These are phyloP conservation scores for Proterorhinus semilunaris DNA, from an alignment of 2,113 vertebrate genomes.

Conservation along the genomic window DNA sequence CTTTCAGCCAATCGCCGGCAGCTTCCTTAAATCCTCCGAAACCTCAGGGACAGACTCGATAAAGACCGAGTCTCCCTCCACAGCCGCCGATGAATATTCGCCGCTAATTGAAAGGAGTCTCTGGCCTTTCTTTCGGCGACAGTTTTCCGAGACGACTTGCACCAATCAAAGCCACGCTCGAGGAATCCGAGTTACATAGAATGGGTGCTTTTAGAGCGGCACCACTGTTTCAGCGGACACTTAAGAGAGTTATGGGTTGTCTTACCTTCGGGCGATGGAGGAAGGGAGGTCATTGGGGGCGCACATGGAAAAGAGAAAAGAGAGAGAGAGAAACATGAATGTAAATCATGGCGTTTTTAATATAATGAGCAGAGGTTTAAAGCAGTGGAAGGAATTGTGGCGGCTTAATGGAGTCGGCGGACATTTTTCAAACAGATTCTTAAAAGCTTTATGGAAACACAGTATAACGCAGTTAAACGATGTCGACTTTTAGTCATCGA, in stretches of 20 bases:
- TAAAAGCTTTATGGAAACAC: no score
- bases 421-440: no score
- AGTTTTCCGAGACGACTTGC: slow-evolving; percentile 21
- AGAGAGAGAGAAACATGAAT: not conserved
- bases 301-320: slow-evolving; percentile 28
- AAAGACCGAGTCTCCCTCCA: slow-evolving; percentile 7
- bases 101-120: slow-evolving; percentile 1
- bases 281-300: slow-evolving; percentile 2
- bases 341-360: slow-evolving; percentile 30
- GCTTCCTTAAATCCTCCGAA: not conserved
- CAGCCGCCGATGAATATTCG: slow-evolving; percentile 1
- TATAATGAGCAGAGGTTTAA: not conserved
- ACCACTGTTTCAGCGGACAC: not conserved
- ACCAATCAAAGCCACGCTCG: not conserved
- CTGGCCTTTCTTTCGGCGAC: not conserved
- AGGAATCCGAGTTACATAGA: not conserved
- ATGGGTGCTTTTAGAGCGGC: not conserved
- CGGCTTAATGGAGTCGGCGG: no score
- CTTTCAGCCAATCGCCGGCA: not conserved
- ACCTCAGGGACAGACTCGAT: slow-evolving; percentile 30
- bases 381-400: not conserved
- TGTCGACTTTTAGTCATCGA: no score
- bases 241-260: slow-evolving; percentile 17
- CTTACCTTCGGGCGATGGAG: slow-evolving; percentile 58
- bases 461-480: no score